Conservation (phyloP, 2,113 vertebrate genomes). For the Illadopsis cleaveri region DNA sequence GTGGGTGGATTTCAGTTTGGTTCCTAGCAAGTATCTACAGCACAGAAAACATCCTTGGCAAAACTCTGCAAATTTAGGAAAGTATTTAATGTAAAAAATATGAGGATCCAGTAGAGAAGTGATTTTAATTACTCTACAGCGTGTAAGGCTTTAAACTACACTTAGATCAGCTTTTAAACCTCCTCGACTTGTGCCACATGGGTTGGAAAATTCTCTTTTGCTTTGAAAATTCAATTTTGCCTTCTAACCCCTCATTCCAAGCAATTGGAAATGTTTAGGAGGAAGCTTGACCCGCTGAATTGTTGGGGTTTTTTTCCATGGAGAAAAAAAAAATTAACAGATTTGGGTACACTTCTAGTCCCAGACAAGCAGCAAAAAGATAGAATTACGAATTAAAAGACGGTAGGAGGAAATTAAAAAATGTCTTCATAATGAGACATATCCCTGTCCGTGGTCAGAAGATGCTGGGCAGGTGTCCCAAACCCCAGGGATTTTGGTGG, state of each 20-base stretch:
- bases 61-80: not conserved
- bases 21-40: not conserved
- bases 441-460: not conserved
- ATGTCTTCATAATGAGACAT: accelerated
- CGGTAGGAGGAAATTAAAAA: not conserved
- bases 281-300: not conserved
- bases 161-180: not conserved
- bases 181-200: not conserved
- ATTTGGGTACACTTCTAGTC: not conserved
- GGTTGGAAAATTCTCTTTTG: not conserved
- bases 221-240: not conserved
- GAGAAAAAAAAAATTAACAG: too few species aligned
- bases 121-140: not conserved
- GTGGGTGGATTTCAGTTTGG: not conserved
- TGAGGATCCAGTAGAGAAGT: not conserved
- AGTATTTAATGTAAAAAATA: not conserved
- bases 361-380: not conserved
- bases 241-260: not conserved
- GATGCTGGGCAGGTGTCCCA: not conserved
- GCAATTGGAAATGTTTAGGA: not conserved
- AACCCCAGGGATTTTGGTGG: not conserved
- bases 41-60: not conserved
- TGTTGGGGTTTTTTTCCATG: accelerated
- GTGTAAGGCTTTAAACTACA: not conserved
- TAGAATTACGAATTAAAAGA: not conserved